phyloP scores from a whole-genome alignment of 1,140 invertebrate species.

The Euwallacea similis region DNA sequence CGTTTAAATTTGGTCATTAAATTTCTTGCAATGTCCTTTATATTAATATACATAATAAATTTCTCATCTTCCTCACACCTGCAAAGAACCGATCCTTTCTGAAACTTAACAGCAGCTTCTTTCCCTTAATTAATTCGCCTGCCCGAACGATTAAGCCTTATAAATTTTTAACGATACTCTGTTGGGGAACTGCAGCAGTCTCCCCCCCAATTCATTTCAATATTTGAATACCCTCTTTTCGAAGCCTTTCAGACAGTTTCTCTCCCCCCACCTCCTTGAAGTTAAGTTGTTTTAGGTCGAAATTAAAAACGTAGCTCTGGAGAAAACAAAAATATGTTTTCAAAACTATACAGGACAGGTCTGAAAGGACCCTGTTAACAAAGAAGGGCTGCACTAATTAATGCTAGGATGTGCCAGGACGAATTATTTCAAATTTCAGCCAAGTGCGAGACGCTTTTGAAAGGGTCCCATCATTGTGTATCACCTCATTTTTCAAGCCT shows the following conservation, averaged over 20 bases:
- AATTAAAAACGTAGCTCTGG: too few species aligned
- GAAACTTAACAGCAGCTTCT: not conserved
- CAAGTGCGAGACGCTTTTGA: not conserved
- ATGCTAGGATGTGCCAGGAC: not conserved
- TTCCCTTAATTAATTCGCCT: conserved; percentile 3
- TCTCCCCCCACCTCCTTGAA: too few species aligned
- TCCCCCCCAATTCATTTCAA: not conserved
- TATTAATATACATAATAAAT: too few species aligned
- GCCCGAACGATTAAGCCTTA: conserved; percentile 1
- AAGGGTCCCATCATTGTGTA: not conserved
- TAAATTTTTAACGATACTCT: conserved; percentile 3
- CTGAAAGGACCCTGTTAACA: not conserved
- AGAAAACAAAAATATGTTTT: too few species aligned
- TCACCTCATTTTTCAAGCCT: not conserved
- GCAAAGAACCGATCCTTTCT: not conserved
- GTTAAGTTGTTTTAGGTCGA: too few species aligned
- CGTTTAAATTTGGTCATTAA: too few species aligned
- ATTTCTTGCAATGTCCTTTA: too few species aligned
- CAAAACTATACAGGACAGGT: too few species aligned
- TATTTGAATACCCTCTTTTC: conserved; percentile 4
- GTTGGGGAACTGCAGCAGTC: too few species aligned
- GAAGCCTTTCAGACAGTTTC: too few species aligned
- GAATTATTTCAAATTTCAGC: conserved; percentile 1
- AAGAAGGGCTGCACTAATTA: not conserved
- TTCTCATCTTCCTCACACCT: too few species aligned